phyloP scores from a whole-genome alignment of 2,797 vertebrate genomes.

The Dicrostonyx torquatus region DNA sequence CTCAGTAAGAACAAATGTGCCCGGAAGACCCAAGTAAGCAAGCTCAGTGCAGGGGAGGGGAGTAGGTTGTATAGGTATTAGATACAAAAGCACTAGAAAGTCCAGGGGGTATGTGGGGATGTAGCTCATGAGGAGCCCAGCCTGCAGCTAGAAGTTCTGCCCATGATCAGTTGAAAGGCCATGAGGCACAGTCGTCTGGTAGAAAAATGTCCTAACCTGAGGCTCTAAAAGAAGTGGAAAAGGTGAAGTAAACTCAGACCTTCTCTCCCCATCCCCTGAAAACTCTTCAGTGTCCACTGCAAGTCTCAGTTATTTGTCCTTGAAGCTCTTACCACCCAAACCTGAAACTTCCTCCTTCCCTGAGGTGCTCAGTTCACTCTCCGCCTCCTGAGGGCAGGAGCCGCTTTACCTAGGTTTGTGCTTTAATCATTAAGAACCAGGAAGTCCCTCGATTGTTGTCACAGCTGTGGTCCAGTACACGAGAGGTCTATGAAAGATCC shows the following conservation, averaged over 20 bases:
- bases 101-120: neutral
- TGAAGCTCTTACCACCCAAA: neutral
- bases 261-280: neutral
- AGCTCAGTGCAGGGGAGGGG: neutral
- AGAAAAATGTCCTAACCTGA: neutral
- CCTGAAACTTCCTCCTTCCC: neutral
- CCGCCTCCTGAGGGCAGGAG: neutral
- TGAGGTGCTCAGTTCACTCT: neutral
- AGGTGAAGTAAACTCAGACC: neutral
- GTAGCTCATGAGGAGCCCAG: neutral
- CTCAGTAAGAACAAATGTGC: neutral
- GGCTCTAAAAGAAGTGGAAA: neutral
- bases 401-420: neutral
- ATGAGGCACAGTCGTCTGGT: neutral
- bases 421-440: neutral
- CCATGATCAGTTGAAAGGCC: slow-evolving; percentile 2
- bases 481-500: neutral
- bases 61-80: neutral
- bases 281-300: neutral
- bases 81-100: neutral
- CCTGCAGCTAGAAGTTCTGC: neutral
- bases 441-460: neutral
- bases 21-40: neutral
- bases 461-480: neutral
- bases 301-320: neutral